Evolutionary conservation across 30 jellyfish, hydroid and myxozoan species (phyloP), one percentile per base, ranked within the genome.

Genomic region (Catostylus mosaicus): DNA sequence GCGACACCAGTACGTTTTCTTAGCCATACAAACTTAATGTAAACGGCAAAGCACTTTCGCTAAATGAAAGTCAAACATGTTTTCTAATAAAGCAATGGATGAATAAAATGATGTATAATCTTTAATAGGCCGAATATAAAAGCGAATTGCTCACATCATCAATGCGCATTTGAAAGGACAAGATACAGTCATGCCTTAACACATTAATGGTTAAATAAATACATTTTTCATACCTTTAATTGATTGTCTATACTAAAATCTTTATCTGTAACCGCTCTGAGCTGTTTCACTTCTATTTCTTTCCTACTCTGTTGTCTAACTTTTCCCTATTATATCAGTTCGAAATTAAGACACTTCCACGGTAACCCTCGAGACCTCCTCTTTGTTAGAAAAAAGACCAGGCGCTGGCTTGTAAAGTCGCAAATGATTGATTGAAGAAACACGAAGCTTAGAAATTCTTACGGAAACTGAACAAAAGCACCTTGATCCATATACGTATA

Each of bases 351-450:
- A 40, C 7, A 40, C 54, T 61, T 61, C 74, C 66, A 30, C 6
- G 29, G 43, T 47, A 72, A 72, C 70, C 75, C 56, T 51, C 57
- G 23, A 74, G 62, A 51, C 75, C 85, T 54, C 52, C 62, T 54
- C 78, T 77, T 77, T 40, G 79, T 62, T 60, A 12, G 36, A 54
- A 70, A 60, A 27, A 37, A 56, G 69, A 77, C 86, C 70, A 50
- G 88, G 32, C 70, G 88, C 78, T 60, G 68, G 57, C 79, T 77
- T 57, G 88, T 45, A 77, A 77, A 57, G 77, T 77, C 78, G 88
- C 77, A 62, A 77, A 35, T 60, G 88, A 77, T 77, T 60, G 88
- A 77, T 60, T 68, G 59, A 68, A 59, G 88, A 77, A 77, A 77
- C 69, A 60, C 50, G 88, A 77, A 56, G 63, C 88, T 56, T 9